These are phyloP conservation scores for Colius striatus DNA, from an alignment of 2,113 vertebrate genomes.

Conservation along the genomic window DNA sequence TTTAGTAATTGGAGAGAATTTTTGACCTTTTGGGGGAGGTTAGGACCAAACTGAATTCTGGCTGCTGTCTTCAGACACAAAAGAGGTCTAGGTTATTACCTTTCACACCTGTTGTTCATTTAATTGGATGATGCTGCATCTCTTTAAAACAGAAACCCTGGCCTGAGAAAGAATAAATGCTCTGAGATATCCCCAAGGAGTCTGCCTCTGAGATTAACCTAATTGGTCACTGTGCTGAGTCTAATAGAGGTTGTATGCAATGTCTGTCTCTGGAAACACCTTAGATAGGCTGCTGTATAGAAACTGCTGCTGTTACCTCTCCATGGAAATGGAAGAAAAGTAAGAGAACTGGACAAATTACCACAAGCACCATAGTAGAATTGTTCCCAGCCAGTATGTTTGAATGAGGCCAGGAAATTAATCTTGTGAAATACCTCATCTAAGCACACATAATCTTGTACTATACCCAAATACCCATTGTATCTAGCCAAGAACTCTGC, in stretches of 20 bases:
- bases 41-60: slow-evolving; percentile 51
- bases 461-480: neutral
- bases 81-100: slow-evolving; percentile 53
- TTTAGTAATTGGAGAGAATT: slow-evolving; percentile 52
- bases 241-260: slow-evolving; percentile 4
- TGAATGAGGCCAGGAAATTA: neutral
- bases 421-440: neutral
- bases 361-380: neutral
- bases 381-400: neutral
- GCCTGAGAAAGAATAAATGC: slow-evolving; percentile 21
- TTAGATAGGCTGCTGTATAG: neutral
- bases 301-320: neutral
- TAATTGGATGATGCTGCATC: slow-evolving; percentile 50
- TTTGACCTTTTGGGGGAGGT: slow-evolving; percentile 34
- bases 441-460: neutral
- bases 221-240: slow-evolving; percentile 64
- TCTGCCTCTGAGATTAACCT: slow-evolving; percentile 68
- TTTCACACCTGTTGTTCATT: slow-evolving; percentile 43
- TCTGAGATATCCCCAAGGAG: slow-evolving; percentile 31
- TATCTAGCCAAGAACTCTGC: neutral
- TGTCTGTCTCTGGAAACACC: neutral
- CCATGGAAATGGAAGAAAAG: neutral
- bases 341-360: neutral
- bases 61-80: slow-evolving; percentile 28
- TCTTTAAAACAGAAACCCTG: slow-evolving; percentile 51